Percentiles rank a stretch among this genome's conserved stretches.
These are phyloP conservation scores for Acanthococcus lagerstroemiae DNA, from an alignment of 2,888 invertebrate species.

Conservation along the genomic window DNA sequence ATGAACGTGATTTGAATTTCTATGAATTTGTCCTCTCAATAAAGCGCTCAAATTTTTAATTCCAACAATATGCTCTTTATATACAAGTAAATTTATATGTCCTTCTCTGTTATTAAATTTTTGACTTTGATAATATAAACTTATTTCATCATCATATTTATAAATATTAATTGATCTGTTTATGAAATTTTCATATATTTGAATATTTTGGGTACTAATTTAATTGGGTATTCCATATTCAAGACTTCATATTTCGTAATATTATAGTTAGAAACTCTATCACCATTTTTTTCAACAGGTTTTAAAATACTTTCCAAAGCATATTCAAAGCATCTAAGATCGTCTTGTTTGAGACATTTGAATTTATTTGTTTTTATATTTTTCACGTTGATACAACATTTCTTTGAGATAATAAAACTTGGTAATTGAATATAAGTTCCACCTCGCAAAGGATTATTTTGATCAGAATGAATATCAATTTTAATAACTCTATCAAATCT, in stretches of 20 bases:
- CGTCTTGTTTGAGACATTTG: too few species aligned
- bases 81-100: slow-evolving; percentile 5
- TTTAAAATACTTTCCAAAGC: too few species aligned
- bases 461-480: too few species aligned
- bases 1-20: background rate
- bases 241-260: background rate
- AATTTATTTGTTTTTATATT: too few species aligned
- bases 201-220: slow-evolving; percentile 2
- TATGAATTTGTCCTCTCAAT: background rate
- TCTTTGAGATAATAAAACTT: too few species aligned
- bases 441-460: too few species aligned
- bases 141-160: slow-evolving; percentile 1
- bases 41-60: slow-evolving; percentile 5
- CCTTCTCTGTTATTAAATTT: slow-evolving; percentile 1
- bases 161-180: slow-evolving; percentile 15
- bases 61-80: slow-evolving; percentile 7
- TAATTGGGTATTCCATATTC: slow-evolving; percentile 5
- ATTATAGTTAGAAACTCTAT: background rate
- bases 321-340: too few species aligned
- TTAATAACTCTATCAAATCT: too few species aligned
- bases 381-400: too few species aligned
- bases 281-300: too few species aligned
- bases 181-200: slow-evolving; percentile 12
- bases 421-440: too few species aligned
- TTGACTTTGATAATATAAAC: slow-evolving; percentile 6